Conservation (phyloP, 2,797 vertebrate genomes). For the Lagorchestes hirsutus region DNA sequence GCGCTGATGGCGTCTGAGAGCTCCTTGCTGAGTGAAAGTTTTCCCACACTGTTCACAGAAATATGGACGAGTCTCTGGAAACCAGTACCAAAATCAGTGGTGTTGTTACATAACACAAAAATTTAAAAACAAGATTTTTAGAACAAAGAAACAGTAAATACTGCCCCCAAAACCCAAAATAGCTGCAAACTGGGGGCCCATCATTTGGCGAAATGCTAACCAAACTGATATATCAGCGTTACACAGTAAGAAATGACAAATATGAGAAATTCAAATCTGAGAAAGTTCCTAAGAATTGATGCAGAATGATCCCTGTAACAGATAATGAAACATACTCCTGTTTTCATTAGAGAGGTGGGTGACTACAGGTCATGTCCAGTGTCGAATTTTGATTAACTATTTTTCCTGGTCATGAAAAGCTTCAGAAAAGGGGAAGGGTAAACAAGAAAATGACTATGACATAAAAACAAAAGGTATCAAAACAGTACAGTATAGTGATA, state of each 20-base stretch:
- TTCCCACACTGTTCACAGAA: constrained; percentile 86
- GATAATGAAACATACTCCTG: background rate
- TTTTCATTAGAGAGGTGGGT: background rate
- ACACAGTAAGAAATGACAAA: background rate
- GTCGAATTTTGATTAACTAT: background rate
- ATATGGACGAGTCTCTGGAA: constrained; percentile 80
- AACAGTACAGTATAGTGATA: background rate
- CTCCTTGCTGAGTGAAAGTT: constrained; percentile 84
- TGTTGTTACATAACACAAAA: background rate
- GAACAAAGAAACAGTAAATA: background rate
- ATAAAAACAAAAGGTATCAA: background rate
- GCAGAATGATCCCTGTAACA: background rate
- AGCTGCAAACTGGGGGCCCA: background rate
- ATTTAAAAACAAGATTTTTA: background rate
- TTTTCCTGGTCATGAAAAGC: background rate
- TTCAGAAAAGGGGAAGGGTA: background rate
- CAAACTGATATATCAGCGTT: background rate
- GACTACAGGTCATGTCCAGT: background rate
- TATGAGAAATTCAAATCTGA: background rate
- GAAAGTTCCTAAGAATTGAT: background rate
- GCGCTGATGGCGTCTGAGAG: constrained; percentile 83
- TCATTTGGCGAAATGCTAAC: background rate
- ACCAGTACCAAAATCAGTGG: background rate
- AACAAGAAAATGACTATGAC: background rate
- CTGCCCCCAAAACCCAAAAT: background rate